A percentile compares a stretch with the other conserved stretches of the same genome.
Evolutionary conservation across 2,797 vertebrate species (phyloP).

Genomic region (Crocidura indochinensis): DNA sequence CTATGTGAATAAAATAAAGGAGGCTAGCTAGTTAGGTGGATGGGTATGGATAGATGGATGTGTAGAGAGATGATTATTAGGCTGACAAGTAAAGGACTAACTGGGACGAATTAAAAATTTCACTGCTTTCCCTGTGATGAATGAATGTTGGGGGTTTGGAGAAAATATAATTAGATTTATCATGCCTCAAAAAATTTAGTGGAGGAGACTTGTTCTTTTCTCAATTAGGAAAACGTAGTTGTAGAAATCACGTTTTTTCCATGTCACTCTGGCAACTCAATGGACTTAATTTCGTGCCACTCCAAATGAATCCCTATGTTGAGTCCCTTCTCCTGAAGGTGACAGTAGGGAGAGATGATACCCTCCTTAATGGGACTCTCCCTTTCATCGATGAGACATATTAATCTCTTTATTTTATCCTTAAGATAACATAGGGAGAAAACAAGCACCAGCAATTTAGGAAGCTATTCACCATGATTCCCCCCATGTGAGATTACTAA

Average conservation of each 20-base stretch:
- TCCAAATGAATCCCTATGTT: neutral
- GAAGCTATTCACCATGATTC: neutral
- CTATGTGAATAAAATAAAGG: neutral
- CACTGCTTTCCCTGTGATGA: neutral
- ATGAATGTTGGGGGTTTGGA: neutral
- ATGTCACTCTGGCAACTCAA: neutral
- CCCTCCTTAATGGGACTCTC: neutral
- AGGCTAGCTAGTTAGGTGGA: neutral
- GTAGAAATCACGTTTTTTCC: accelerated
- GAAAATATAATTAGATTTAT: too few species aligned
- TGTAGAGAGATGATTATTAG: neutral
- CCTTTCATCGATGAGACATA: neutral
- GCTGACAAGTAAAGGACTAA: neutral
- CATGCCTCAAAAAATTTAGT: too few species aligned
- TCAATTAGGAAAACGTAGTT: neutral
- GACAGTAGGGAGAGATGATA: neutral
- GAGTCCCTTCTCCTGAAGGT: neutral
- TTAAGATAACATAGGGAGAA: neutral
- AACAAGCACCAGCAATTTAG: neutral
- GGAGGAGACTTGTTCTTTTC: neutral
- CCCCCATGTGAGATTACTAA: neutral
- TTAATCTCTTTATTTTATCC: too few species aligned
- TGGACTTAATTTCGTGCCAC: neutral
- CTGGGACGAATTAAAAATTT: neutral
- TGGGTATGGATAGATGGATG: too few species aligned